Conservation (phyloP, 2,888 invertebrate species). For the Resseliella maxima region DNA sequence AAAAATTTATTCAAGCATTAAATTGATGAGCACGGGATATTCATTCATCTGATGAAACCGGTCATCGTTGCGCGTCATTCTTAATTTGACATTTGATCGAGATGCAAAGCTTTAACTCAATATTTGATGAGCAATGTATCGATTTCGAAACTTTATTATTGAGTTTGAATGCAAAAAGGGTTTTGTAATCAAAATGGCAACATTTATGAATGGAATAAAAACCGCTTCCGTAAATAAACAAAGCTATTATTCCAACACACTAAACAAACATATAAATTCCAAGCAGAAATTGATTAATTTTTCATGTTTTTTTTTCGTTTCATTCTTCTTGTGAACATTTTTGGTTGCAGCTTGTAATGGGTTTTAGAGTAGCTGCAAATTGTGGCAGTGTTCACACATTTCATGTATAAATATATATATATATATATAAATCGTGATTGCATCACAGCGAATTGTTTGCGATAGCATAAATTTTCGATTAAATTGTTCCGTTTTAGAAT, state of each 20-base stretch:
- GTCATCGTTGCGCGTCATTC: not conserved
- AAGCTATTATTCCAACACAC: not conserved
- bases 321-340: no score
- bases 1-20: no score
- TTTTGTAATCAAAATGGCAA: not conserved
- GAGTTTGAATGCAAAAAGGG: not conserved
- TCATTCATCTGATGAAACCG: not conserved
- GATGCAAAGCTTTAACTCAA: not conserved
- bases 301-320: not conserved
- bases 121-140: not conserved
- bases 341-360: not conserved
- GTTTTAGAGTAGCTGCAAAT: not conserved
- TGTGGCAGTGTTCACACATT: not conserved
- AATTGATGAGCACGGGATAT: no score
- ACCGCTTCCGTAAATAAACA: not conserved
- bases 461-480: conserved; percentile 26
- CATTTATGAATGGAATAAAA: not conserved
- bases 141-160: not conserved
- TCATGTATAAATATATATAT: not conserved
- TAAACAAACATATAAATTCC: not conserved
- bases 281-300: not conserved
- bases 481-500: conserved; percentile 11
- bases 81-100: not conserved
- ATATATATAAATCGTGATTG: not conserved
- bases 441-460: not conserved